These are phyloP conservation scores for Apus apus DNA, from an alignment of 2,113 vertebrate genomes.

Conservation along the genomic window DNA sequence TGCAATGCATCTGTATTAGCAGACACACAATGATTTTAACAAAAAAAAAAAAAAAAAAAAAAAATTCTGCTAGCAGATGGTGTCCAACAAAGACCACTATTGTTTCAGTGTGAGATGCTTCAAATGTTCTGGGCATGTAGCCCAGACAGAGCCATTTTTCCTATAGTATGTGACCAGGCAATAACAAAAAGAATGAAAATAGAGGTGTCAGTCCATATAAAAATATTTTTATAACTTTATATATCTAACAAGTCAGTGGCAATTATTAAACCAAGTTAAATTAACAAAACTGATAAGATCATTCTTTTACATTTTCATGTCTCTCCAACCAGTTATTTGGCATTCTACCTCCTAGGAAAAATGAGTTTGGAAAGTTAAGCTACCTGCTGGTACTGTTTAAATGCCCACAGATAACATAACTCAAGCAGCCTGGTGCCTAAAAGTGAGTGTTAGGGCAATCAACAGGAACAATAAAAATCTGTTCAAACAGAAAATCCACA, in stretches of 20 bases:
- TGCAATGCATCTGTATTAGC: slow-evolving; percentile 54
- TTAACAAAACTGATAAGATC: slow-evolving; percentile 70
- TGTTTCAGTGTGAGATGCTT: slow-evolving; percentile 82
- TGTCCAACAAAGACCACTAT: slow-evolving; percentile 83
- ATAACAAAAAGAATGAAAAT: slow-evolving; percentile 78
- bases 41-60: slow-evolving; percentile 18
- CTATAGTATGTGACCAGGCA: slow-evolving; percentile 80
- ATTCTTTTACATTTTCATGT: slow-evolving; percentile 28
- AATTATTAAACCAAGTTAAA: slow-evolving; percentile 68
- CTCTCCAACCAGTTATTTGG: slow-evolving; percentile 39
- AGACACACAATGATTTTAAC: slow-evolving; percentile 42
- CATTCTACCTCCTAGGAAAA: slow-evolving; percentile 21
- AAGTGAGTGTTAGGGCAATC: slow-evolving; percentile 56
- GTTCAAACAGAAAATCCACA: slow-evolving; percentile 62
- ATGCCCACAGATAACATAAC: slow-evolving; percentile 62
- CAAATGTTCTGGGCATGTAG: slow-evolving; percentile 80
- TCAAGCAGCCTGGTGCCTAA: slow-evolving; percentile 47
- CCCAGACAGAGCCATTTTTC: slow-evolving; percentile 82
- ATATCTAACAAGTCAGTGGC: slow-evolving; percentile 75
- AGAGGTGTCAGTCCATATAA: slow-evolving; percentile 76
- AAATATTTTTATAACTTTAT: slow-evolving; percentile 80
- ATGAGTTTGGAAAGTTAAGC: slow-evolving; percentile 48
- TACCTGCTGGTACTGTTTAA: slow-evolving; percentile 66
- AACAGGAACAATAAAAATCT: slow-evolving; percentile 66
- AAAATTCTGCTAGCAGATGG: slow-evolving; percentile 75